These are phyloP conservation scores for Drosophila nannoptera DNA, from an alignment of 1,140 invertebrate species.

Conservation along the genomic window DNA sequence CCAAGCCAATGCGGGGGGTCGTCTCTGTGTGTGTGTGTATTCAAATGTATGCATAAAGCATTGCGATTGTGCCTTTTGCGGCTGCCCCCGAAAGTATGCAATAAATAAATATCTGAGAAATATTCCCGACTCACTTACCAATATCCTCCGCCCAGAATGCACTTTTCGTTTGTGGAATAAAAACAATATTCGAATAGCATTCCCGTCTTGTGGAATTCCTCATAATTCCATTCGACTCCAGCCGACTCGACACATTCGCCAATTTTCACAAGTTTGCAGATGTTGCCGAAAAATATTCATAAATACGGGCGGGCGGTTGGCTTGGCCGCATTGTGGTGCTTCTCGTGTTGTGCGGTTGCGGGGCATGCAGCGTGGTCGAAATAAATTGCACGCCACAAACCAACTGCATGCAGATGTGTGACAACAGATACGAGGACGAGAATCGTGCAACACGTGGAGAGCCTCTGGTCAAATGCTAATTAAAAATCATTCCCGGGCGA, in stretches of 20 bases:
- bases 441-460: slow-evolving; percentile 38
- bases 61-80: slow-evolving; percentile 13
- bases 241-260: neutral
- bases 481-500: slow-evolving; percentile 20
- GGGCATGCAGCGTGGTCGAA: slow-evolving; percentile 32
- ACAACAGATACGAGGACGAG: slow-evolving; percentile 22
- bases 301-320: neutral
- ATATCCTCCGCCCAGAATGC: neutral
- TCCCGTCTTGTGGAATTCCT: neutral
- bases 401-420: slow-evolving; percentile 29
- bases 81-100: slow-evolving; percentile 32
- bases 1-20: neutral
- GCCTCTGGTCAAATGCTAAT: slow-evolving; percentile 37
- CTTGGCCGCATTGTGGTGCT: slow-evolving; percentile 19
- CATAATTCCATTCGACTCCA: neutral
- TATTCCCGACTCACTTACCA: neutral
- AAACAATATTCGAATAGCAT: neutral
- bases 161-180: neutral
- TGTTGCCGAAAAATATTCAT: slow-evolving; percentile 16
- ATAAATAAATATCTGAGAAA: slow-evolving; percentile 13
- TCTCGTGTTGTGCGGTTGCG: slow-evolving; percentile 22
- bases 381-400: slow-evolving; percentile 32
- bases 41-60: slow-evolving; percentile 26
- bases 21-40: slow-evolving; percentile 3
- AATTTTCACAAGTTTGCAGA: slow-evolving; percentile 14